Evolutionary conservation across 2,113 vertebrate genomes (phyloP).

Genomic region (Cryptomyrus ogoouensis): DNA sequence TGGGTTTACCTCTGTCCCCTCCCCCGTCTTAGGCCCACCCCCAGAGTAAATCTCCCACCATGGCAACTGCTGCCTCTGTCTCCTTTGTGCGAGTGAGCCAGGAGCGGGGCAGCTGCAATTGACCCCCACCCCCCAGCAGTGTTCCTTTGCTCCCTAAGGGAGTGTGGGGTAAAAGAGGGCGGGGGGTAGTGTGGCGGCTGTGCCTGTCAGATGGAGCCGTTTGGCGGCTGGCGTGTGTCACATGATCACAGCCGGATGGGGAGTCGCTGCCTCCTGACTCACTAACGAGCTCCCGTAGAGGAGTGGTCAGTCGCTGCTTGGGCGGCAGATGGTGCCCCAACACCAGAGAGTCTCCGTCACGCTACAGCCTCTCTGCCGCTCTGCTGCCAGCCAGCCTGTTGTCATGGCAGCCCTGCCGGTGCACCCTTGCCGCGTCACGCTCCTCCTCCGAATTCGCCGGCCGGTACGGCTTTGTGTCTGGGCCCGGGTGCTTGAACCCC

Average conservation of each 20-base stretch:
- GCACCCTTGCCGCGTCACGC: not conserved
- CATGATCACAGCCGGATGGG: not conserved
- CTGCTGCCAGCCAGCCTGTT: not conserved
- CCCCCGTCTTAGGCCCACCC: not conserved
- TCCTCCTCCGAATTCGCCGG: not conserved
- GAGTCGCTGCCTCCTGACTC: not conserved
- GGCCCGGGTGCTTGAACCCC: not conserved
- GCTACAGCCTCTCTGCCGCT: not conserved
- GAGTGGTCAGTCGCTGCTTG: not conserved
- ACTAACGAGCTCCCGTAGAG: not conserved
- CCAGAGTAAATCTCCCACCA: not conserved
- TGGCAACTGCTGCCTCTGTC: slow-evolving; percentile 9
- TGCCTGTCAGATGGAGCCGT: not conserved
- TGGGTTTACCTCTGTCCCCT: slow-evolving; percentile 15
- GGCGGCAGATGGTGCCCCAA: not conserved
- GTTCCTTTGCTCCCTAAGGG: slow-evolving; percentile 35
- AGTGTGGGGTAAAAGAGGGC: slow-evolving; percentile 25
- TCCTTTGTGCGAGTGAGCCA: not conserved
- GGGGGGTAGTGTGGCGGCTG: not conserved
- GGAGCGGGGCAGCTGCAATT: not conserved
- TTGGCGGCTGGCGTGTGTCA: not conserved
- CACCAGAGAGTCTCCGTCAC: slow-evolving; percentile 1
- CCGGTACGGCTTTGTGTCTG: not conserved
- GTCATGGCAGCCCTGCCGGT: not conserved
- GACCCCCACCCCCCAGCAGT: slow-evolving; percentile 27